Evolutionary conservation across 2,113 vertebrate genomes (phyloP).

Genomic region (Regulus satrapa): DNA sequence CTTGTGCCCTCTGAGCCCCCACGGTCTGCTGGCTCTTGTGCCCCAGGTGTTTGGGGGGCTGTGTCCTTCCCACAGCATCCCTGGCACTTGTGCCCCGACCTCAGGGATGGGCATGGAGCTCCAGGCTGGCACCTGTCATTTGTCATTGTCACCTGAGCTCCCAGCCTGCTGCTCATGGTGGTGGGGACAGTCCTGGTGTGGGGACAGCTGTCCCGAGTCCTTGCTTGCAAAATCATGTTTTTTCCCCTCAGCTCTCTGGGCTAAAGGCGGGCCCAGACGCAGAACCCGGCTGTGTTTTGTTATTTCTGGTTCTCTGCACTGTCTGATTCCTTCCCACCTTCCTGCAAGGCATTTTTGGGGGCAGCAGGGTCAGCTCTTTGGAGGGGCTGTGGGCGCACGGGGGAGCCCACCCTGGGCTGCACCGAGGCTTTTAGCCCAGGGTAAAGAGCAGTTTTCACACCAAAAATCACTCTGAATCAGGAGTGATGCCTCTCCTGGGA

Average conservation of each 20-base stretch:
- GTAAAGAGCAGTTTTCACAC: neutral
- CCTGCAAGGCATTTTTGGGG: neutral
- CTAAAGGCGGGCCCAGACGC: neutral
- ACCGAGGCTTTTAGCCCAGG: neutral
- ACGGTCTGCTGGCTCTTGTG: neutral
- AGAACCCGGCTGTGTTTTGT: neutral
- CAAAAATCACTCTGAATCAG: neutral
- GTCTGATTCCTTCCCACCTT: neutral
- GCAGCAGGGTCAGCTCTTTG: neutral
- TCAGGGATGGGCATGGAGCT: neutral
- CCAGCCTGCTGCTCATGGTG: neutral
- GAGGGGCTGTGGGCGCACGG: neutral
- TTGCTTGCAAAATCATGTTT: neutral
- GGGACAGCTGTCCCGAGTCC: neutral
- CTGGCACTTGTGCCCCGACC: neutral
- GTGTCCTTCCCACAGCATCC: neutral
- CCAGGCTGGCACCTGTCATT: neutral
- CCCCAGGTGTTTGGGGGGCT: neutral
- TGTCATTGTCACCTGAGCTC: neutral
- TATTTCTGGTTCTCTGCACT: neutral
- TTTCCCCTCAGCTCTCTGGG: accelerated
- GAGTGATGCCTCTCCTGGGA: neutral
- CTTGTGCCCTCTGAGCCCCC: neutral
- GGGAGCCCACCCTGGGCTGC: neutral
- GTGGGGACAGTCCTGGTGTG: neutral